A percentile compares a stretch with the other conserved stretches of the same genome.
These are phyloP conservation scores for Cephus runcator DNA, from an alignment of 2,888 invertebrate genomes.

Conservation along the genomic window DNA sequence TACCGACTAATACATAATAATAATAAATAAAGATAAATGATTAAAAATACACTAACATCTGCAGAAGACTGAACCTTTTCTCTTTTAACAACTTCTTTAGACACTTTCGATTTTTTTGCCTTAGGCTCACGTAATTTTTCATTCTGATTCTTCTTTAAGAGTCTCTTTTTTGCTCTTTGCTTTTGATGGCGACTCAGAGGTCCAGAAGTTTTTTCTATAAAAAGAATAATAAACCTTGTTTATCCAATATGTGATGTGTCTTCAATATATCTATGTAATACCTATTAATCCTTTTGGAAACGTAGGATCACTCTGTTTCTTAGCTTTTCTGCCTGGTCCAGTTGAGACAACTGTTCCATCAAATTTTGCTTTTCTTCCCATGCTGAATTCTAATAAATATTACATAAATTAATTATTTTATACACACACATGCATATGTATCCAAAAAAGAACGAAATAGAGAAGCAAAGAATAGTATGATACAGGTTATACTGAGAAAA, in stretches of 20 bases:
- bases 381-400: conserved; percentile 58
- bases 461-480: not conserved
- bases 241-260: not conserved
- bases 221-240: not conserved
- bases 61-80: conserved; percentile 19
- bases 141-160: conserved; percentile 44
- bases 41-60: conserved; percentile 2
- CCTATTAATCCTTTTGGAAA: conserved; percentile 71
- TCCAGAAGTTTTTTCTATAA: conserved; percentile 66
- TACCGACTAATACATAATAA: not conserved
- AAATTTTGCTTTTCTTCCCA: conserved; percentile 90
- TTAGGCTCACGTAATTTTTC: conserved; percentile 25
- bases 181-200: conserved; percentile 78
- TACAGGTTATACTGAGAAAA: not conserved
- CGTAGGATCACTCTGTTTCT: conserved; percentile 85
- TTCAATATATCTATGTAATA: conserved; percentile 37
- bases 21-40: not conserved
- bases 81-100: not conserved
- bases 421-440: not conserved
- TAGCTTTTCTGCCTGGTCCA: conserved; percentile 88
- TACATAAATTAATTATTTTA: conserved; percentile 11
- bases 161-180: conserved; percentile 73
- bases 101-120: conserved; percentile 16
- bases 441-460: not conserved
- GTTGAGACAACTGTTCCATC: conserved; percentile 75